Percentiles rank a stretch among this genome's conserved stretches.
Conservation (phyloP, 1,140 invertebrate genomes). For the Ladona fulva region DNA sequence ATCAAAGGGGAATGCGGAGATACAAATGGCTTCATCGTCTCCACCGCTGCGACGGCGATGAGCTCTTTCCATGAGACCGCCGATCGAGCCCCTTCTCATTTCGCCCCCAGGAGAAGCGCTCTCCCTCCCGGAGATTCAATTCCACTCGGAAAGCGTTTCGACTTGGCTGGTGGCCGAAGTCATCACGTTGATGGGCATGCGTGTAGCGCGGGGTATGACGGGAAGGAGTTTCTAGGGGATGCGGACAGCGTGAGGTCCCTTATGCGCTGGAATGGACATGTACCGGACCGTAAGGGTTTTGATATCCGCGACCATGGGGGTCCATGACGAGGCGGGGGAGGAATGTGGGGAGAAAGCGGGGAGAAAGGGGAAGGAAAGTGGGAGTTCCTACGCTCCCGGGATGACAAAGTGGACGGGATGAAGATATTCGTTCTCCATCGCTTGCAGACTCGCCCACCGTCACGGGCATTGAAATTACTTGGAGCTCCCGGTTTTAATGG, state of each 20-base stretch:
- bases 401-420: constrained; percentile 3
- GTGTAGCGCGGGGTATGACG: background rate
- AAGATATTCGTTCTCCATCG: constrained; percentile 9
- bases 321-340: background rate
- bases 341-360: background rate
- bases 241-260: background rate
- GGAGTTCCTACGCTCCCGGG: background rate
- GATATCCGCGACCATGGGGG: background rate
- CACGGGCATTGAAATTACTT: constrained; percentile 9
- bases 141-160: constrained; percentile 2
- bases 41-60: background rate
- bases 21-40: background rate
- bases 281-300: background rate
- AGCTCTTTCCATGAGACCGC: background rate
- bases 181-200: background rate
- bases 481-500: background rate
- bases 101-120: background rate
- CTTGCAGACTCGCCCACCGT: background rate
- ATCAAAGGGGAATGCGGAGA: too few relatives aligned
- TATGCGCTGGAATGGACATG: background rate
- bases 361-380: background rate
- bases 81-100: background rate
- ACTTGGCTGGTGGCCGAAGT: background rate
- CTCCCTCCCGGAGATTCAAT: background rate
- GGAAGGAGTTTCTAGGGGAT: background rate